Base-by-base conservation (phyloP, 2,797 vertebrate species). In the Intellagama lesueurii region DNA sequence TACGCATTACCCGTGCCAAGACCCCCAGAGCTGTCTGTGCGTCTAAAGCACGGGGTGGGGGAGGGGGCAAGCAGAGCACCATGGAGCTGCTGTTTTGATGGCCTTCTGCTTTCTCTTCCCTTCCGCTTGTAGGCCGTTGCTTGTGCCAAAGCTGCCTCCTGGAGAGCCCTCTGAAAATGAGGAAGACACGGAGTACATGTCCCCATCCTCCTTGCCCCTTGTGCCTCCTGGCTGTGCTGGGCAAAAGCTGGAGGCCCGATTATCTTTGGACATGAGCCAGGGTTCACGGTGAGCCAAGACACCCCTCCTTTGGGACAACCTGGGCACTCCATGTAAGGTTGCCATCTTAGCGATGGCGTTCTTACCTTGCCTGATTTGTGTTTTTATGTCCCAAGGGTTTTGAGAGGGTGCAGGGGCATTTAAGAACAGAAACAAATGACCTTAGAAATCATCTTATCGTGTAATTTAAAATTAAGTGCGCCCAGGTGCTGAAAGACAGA, bases 111-210 rank as follows among this genome's bases (percentile, higher is more conserved):
- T 86, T 1, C 64, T 88, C 22, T 0, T 77, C 60, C n/a, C 72
- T 92, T 90, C 82, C 77, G 7, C 87, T 87, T 85, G 85, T 94
- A 99, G 99, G 95, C 96, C 98, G 0, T 92, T 97, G 94, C 93
- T 96, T 91, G 95, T 94, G 91, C 96, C 96, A 93, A 98, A 98
- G 95, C 92, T 96, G 84, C 94, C 94, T 85, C 75, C 97, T 1
- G 97, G 96, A 89, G 98, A 98, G 69, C 98, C 98, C 91, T 95
- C 95, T 78, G 98, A 98, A 90, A 98, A 97, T 0, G 98, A 98
- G 8, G 98, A 99, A 88, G 99, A 99, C 93, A 97, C 98, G 0
- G 98, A 99, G 87, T 99, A 99, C 96, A 99, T 99, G 99, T 98
- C 98, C 56, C 99, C 99, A 1, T 98, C 98, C 72, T 99, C 99